These are phyloP conservation scores for Nomada fucata DNA, from an alignment of 2,888 invertebrate genomes.

Conservation along the genomic window DNA sequence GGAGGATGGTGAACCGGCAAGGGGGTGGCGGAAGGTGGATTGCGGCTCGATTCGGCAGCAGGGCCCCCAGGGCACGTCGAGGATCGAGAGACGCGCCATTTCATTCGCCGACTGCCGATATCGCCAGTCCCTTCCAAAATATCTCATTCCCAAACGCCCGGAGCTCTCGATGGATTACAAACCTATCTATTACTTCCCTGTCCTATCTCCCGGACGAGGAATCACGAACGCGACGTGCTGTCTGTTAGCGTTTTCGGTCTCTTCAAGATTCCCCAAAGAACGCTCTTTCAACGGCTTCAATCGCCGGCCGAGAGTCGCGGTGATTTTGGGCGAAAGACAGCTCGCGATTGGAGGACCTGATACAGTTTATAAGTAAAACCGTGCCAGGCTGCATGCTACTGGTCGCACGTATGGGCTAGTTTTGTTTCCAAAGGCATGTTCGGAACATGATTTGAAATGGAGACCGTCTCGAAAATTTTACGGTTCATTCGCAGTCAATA, in stretches of 20 bases:
- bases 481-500: too few species aligned
- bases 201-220: slow-evolving; percentile 68
- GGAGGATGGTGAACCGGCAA: slow-evolving; percentile 42
- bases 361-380: neutral
- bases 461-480: too few species aligned
- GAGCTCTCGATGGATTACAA: slow-evolving; percentile 84
- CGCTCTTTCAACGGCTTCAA: slow-evolving; percentile 33
- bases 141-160: slow-evolving; percentile 84
- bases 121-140: slow-evolving; percentile 81
- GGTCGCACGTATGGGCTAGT: too few species aligned
- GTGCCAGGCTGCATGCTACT: too few species aligned
- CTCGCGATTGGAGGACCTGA: neutral
- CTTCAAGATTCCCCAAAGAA: slow-evolving; percentile 47
- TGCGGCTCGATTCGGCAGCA: slow-evolving; percentile 81
- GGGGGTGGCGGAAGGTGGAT: slow-evolving; percentile 66
- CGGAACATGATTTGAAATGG: too few species aligned
- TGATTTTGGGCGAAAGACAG: neutral
- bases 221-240: slow-evolving; percentile 69
- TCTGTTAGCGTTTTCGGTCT: slow-evolving; percentile 51
- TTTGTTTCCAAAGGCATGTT: too few species aligned
- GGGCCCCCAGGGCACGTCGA: slow-evolving; percentile 80
- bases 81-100: slow-evolving; percentile 82
- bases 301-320: neutral
- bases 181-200: slow-evolving; percentile 84
- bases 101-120: slow-evolving; percentile 84